These are phyloP conservation scores for human (Homo sapiens) DNA, from an alignment of 2,113 vertebrate species.

Conservation along the genomic window DNA sequence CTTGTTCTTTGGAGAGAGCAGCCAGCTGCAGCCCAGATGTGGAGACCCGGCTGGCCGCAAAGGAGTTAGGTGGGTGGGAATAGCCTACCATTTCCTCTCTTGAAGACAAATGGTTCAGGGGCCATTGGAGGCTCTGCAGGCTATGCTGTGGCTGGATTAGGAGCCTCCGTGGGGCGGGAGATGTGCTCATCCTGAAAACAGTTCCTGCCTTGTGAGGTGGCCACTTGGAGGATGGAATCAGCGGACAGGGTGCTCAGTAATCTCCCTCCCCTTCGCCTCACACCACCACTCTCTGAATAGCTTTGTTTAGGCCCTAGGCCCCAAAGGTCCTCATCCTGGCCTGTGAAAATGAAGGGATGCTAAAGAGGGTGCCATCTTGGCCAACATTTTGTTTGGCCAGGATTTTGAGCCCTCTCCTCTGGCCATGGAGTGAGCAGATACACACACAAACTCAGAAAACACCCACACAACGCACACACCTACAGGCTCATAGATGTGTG, in stretches of 20 bases:
- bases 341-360: neutral
- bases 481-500: accelerated
- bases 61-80: conserved; percentile 6
- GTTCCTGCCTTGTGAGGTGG: neutral
- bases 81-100: conserved; percentile 58
- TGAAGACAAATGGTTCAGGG: conserved; percentile 67
- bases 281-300: neutral
- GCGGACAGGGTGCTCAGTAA: neutral
- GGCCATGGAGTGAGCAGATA: neutral
- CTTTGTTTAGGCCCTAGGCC: neutral
- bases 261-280: neutral
- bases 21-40: conserved; percentile 70
- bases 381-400: neutral
- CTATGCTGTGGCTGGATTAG: neutral
- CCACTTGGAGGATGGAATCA: neutral
- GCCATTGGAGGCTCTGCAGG: conserved; percentile 35
- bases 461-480: neutral
- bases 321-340: neutral
- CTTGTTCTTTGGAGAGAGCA: neutral
- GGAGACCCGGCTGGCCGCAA: conserved; percentile 19
- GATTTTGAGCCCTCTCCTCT: neutral
- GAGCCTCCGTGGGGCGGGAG: neutral
- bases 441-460: neutral
- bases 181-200: neutral
- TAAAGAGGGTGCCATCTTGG: neutral